Evolutionary conservation across 1,140 invertebrate species (phyloP), one percentile per base, ranked within the genome.

Genomic region (Brachystomella parvula): DNA sequence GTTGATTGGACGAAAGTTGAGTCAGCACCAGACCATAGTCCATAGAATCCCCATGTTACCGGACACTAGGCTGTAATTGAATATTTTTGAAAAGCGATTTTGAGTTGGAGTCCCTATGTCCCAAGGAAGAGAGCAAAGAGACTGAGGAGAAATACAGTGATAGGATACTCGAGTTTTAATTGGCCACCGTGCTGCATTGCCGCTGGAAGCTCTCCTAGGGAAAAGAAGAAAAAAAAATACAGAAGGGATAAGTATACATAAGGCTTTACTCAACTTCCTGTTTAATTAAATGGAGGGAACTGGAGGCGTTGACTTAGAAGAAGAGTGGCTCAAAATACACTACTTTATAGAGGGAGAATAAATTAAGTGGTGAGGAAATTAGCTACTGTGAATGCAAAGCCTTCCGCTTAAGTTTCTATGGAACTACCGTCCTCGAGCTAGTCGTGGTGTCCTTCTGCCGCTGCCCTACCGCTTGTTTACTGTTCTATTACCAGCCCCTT

Each of bases 101-200:
- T n/a, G n/a, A n/a, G n/a, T n/a, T n/a, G n/a, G n/a, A n/a, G n/a
- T 29, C 28, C 63, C 44, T 66, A 73, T 32, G 67, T 73, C 53
- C 72, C 72, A 47, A 73, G 29, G 21, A 73, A n/a, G 29, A 73
- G 65, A 39, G 69, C 66, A n/a, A 67, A 73, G 53, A 73, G 47
- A 53, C 72, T 73, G n/a, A 73, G 65, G 17, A 73, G 63, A 28
- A 71, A 71, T 17, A 69, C 69, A 2, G 66, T 69, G 30, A 73
- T 21, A 33, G 72, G 72, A 69, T 73, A 73, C 53, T 71, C 69
- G 2, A 71, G 57, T 66, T 71, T 71, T 49, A 71, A 47, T 64
- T 69, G 69, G 30, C 72, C 69, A 56, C 72, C 69, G 35, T 71
- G 67, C 49, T 73, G 69, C 72, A 73, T 73, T 47, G 68, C 71